Evolutionary conservation across 2,888 invertebrate species (phyloP).

Genomic region (Listrodromus nycthemerus): DNA sequence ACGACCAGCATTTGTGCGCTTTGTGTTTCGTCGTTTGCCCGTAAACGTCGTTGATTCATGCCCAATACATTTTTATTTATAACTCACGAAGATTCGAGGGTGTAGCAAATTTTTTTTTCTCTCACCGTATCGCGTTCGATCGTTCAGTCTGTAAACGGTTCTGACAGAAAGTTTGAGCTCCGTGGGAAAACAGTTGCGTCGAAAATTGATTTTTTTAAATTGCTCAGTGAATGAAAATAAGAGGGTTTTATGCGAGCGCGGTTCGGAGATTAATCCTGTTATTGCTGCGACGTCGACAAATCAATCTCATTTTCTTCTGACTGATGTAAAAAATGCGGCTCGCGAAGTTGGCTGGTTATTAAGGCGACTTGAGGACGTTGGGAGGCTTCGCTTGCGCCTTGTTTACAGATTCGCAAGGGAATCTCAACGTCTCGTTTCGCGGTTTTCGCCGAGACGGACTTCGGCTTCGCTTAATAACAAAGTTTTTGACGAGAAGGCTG

Average conservation of each 20-base stretch:
- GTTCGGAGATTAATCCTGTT: neutral
- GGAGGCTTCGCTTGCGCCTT: neutral
- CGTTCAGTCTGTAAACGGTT: neutral
- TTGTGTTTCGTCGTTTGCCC: slow-evolving; percentile 57
- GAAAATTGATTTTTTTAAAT: no score
- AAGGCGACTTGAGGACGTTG: slow-evolving; percentile 4
- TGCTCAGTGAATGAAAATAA: neutral
- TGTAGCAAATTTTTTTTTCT: neutral
- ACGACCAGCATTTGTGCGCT: slow-evolving; percentile 66
- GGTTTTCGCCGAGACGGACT: slow-evolving; percentile 67
- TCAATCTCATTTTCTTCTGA: neutral
- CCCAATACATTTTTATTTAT: slow-evolving; percentile 62
- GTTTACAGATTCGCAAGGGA: slow-evolving; percentile 14
- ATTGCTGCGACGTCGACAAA: neutral
- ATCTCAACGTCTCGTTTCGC: slow-evolving; percentile 42
- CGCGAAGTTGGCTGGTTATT: slow-evolving; percentile 16
- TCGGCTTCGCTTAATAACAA: slow-evolving; percentile 75
- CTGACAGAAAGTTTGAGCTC: neutral
- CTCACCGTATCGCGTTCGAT: neutral
- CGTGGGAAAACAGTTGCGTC: neutral
- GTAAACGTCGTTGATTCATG: slow-evolving; percentile 70
- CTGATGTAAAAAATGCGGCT: neutral
- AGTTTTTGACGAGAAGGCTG: slow-evolving; percentile 63
- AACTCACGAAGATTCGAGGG: neutral
- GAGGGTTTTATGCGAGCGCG: neutral